Conservation (phyloP, 2,888 invertebrate genomes). For the Coremacera marginata region DNA sequence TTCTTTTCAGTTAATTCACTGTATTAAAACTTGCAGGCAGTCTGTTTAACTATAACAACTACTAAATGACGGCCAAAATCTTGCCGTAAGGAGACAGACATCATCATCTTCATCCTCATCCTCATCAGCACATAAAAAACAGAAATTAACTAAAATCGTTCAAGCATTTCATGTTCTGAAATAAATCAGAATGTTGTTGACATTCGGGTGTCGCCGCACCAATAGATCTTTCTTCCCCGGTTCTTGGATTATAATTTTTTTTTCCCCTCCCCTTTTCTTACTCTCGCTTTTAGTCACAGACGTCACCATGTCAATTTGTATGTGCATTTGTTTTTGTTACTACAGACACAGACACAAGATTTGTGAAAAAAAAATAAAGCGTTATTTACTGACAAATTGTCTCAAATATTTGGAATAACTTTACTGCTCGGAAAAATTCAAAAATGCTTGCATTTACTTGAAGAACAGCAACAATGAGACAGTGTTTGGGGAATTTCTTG, state of each 20-base stretch:
- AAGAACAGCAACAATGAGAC: neutral
- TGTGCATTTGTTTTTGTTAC: conserved; percentile 42
- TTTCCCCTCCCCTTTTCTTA: neutral
- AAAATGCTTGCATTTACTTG: conserved; percentile 2
- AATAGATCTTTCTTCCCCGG: conserved; percentile 46
- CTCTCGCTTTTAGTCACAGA: conserved; percentile 10
- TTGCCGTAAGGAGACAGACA: neutral
- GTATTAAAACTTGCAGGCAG: neutral
- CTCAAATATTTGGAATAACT: conserved; percentile 63
- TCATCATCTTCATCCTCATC: neutral
- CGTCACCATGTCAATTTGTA: conserved; percentile 32
- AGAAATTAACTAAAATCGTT: conserved; percentile 68
- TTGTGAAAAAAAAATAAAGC: conserved; percentile 47
- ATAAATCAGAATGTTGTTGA: conserved; percentile 68
- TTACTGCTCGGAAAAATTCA: conserved; percentile 49
- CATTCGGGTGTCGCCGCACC: conserved; percentile 58
- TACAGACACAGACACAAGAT: conserved; percentile 45
- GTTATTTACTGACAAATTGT: conserved; percentile 69
- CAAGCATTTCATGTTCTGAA: conserved; percentile 68
- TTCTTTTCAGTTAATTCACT: conserved; percentile 2
- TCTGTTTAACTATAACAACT: neutral
- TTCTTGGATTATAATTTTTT: conserved; percentile 2
- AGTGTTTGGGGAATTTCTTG: neutral
- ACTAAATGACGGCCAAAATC: neutral
- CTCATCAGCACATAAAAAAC: conserved; percentile 51